Evolutionary conservation across 2,797 vertebrate genomes (phyloP).

Genomic region (Gambelia wislizenii): DNA sequence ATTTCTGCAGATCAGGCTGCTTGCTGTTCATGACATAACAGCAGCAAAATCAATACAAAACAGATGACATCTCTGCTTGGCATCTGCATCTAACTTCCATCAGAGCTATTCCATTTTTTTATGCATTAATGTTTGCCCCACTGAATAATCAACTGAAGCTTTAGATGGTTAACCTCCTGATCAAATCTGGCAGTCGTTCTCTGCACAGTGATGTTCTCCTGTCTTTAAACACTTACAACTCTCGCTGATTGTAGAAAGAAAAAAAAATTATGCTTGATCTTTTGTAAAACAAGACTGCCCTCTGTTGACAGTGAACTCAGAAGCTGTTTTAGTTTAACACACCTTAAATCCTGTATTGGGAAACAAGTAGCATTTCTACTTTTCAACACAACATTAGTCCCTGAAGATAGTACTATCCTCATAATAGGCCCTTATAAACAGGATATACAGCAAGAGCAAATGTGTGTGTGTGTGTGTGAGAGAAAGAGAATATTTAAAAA

Average conservation of each 20-base stretch:
- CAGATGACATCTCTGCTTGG: neutral
- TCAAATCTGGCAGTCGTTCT: neutral
- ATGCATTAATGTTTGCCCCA: neutral
- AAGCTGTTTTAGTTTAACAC: slow-evolving; percentile 28
- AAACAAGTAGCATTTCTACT: slow-evolving; percentile 20
- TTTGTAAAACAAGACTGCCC: slow-evolving; percentile 76
- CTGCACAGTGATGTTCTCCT: slow-evolving; percentile 38
- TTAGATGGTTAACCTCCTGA: neutral
- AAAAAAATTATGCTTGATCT: slow-evolving; percentile 22
- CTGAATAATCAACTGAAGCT: neutral
- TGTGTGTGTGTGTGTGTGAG: too few relatives aligned
- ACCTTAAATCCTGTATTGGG: neutral
- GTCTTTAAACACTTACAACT: slow-evolving; percentile 9
- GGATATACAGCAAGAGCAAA: neutral
- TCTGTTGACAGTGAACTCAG: slow-evolving; percentile 66
- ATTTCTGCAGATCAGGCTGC: neutral
- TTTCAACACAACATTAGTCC: neutral
- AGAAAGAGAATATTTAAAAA: too few relatives aligned
- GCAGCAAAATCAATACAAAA: neutral
- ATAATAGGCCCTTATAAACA: neutral
- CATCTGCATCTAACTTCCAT: neutral
- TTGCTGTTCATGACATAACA: neutral
- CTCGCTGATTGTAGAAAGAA: neutral
- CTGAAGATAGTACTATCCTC: neutral
- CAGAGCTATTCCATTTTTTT: neutral